Evolutionary conservation across 2,113 vertebrate genomes (phyloP).

Genomic region (Hyperoodon ampullatus): DNA sequence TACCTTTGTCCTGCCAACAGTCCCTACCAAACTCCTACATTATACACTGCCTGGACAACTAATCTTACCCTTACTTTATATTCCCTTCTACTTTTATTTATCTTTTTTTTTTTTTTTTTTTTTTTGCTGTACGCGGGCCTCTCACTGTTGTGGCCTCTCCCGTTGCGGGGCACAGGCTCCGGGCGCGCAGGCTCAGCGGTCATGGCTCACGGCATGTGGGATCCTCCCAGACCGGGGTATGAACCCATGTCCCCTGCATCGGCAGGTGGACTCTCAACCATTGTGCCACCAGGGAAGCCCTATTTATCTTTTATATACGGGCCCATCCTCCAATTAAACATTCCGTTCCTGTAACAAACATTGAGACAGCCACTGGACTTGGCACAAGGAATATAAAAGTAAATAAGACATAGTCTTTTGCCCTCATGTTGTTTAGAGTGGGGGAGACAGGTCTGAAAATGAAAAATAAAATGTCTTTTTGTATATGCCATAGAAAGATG

Average conservation of each 20-base stretch:
- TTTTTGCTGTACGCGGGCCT: too few species aligned
- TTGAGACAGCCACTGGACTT: not conserved
- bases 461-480: not conserved
- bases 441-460: not conserved
- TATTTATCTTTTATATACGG: not conserved
- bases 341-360: not conserved
- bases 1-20: not conserved
- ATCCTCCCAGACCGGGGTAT: too few species aligned
- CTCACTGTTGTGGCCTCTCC: too few species aligned
- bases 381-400: not conserved
- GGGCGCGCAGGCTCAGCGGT: too few species aligned
- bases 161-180: too few species aligned
- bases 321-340: not conserved
- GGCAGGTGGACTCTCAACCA: too few species aligned
- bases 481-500: not conserved
- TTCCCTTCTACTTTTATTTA: not conserved
- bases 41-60: not conserved
- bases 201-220: too few species aligned
- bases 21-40: not conserved
- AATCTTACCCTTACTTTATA: not conserved
- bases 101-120: not conserved
- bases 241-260: too few species aligned
- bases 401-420: not conserved
- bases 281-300: too few species aligned
- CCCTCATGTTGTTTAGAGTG: not conserved